Base-by-base conservation (phyloP, 2,888 invertebrate species). In the Sabatieria punctata region DNA sequence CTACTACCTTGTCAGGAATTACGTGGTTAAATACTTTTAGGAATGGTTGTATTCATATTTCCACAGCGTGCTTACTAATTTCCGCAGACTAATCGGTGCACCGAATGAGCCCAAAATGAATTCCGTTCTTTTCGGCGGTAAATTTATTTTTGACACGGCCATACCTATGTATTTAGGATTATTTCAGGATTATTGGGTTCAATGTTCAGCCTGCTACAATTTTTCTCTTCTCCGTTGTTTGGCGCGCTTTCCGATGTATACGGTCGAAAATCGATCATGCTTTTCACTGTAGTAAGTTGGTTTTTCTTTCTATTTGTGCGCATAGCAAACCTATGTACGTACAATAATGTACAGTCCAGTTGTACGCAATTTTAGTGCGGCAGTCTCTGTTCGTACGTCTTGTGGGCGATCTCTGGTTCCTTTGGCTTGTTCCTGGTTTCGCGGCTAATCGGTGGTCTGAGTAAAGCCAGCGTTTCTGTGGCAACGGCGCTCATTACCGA, bases 401-500 rank as follows among this genome's bases (percentile, higher is more conserved):
- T 93, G 48, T 97, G 95, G 95, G 80, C 82, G 22, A 67, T 80
- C 41, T 86, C 93, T 0, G 75, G 74, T 51, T 85, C 80, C 60
- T 91, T 97, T 69, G 75, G 79, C 8, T 63, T 88, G 43, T 97
- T 97, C 71, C 85, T 95, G 24, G 58, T 93, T 52, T 84, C 93
- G 0, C 75, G 97, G 57, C 78, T 95, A 56, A 73, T 95, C 52
- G 93, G 93, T 15, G 95, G 97, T 1, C 73, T 95, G 22, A 86
- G 86, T 67, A 93, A 95, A 71, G 93, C 91, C 23, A 97, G 95
- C 68, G 82, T 97, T 15, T 86, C 86, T 55, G 74, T 97, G 23
- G 82, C 85, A 49, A 88, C 89, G 77, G 89, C 95, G 1, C 79
- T 95, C 47, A 82, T 95, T 33, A 80, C 89, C 1, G 97, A 97